These are phyloP conservation scores for Neoaliturus tenellus DNA, from an alignment of 2,888 invertebrate species.

Conservation along the genomic window DNA sequence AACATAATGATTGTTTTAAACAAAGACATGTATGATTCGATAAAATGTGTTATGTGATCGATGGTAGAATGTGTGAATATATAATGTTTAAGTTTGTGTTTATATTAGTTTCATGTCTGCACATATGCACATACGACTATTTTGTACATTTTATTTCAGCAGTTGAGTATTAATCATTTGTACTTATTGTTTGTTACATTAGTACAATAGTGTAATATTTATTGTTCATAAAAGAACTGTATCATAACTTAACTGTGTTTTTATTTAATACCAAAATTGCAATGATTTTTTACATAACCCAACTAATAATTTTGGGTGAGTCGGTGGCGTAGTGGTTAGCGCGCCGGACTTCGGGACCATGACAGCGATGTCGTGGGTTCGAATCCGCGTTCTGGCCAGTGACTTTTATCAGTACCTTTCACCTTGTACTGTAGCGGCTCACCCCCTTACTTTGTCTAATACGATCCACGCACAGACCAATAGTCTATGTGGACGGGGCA, in stretches of 20 bases:
- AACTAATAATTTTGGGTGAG: too few relatives aligned
- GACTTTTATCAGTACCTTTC: too few relatives aligned
- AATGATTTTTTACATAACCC: too few relatives aligned
- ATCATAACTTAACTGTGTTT: conserved; percentile 6
- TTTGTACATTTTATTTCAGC: conserved; percentile 49
- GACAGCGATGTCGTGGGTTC: too few relatives aligned
- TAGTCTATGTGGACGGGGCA: too few relatives aligned
- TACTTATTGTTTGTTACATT: conserved; percentile 51
- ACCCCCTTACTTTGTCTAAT: too few relatives aligned
- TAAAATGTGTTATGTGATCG: conserved; percentile 25
- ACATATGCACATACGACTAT: conserved; percentile 45
- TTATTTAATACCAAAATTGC: background rate
- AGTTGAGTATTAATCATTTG: conserved; percentile 47
- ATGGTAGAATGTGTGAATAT: conserved; percentile 30
- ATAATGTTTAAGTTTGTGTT: conserved; percentile 42
- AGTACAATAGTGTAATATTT: conserved; percentile 50
- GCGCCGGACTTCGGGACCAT: too few relatives aligned
- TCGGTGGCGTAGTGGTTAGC: too few relatives aligned
- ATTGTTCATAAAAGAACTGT: conserved; percentile 44
- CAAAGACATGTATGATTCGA: background rate
- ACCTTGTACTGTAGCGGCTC: too few relatives aligned
- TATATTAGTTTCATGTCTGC: conserved; percentile 41
- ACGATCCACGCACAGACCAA: too few relatives aligned
- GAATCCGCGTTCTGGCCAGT: too few relatives aligned
- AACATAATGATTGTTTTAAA: conserved; percentile 43